Base-by-base conservation (phyloP, 2,888 invertebrate genomes). In the Cryptophagus acutangulus region DNA sequence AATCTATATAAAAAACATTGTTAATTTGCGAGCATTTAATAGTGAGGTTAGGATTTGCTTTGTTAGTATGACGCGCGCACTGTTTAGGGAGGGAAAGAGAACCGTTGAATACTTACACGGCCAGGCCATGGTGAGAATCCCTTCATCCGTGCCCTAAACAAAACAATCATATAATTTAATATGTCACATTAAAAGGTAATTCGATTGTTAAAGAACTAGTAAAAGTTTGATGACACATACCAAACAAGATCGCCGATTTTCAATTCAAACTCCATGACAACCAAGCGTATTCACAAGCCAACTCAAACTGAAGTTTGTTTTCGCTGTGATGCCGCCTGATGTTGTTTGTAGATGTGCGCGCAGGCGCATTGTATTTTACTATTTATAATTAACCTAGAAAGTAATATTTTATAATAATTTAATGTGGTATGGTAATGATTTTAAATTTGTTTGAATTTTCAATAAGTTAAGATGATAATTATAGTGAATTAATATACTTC, bases 61-160 rank as follows among this genome's bases (percentile, higher is more conserved):
- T 47, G 36, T 26, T 36, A 26, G 38, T 37, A 34, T 37, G 40
- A 36, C 50, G 46, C 46, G 42, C 48, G 48, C 46, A 41, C 41
- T 38, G 49, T 41, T 20, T 10, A 5, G 62, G 62, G 59, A 55
- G 65, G 59, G 60, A 64, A 37, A 29, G 5, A 60, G 66, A 70
- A 70, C 70, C 67, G 71, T 70, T 67, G 66, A 59, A 60, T 67
- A 82, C 88, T 86, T 81, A 94, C 93, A 82, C 89, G 87, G 73
- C 91, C 93, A 49, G 95, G 94, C 95, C 95, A 95, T 51, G 92
- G 89, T 55, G 91, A 87, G 75, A 90, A 94, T 58, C 92, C 90
- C 77, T 92, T 94, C 92, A 95, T 92, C 80, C 93, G 94, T 43
- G 94, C 93, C 94, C 94, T 95, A 79, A 56, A 80, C 59, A 40